Percentiles rank a stretch among this genome's conserved stretches.
These are phyloP conservation scores for Clarias fuscus DNA, from an alignment of 2,797 vertebrate species.

Conservation along the genomic window DNA sequence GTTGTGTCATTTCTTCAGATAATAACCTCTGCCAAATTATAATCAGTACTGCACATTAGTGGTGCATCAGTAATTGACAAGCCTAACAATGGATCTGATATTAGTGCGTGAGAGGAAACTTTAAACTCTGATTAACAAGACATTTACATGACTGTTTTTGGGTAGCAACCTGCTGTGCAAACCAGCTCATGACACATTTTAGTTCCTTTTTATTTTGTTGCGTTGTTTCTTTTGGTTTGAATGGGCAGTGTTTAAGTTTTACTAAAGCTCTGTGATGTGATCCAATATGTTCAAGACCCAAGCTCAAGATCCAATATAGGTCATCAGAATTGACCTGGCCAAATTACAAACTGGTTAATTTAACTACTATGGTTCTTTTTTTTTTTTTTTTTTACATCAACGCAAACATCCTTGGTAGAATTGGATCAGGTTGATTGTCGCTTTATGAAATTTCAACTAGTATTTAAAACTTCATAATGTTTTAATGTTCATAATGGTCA, in stretches of 20 bases:
- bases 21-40: not conserved
- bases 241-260: not conserved
- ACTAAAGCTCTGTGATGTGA: not conserved
- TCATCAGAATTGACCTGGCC: not conserved
- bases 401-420: not conserved
- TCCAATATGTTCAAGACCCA: not conserved
- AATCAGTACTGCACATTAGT: not conserved
- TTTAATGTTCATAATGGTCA: not conserved
- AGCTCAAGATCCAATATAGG: not conserved
- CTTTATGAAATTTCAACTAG: not conserved
- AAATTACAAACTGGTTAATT: not conserved
- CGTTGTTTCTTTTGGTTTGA: not conserved
- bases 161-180: not conserved
- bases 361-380: not conserved
- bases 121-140: not conserved
- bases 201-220: not conserved
- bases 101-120: not conserved
- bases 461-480: not conserved
- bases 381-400: not conserved
- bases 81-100: not conserved
- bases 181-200: not conserved
- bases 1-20: not conserved
- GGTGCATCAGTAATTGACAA: not conserved
- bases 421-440: not conserved
- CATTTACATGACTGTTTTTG: not conserved